Evolutionary conservation across 2,888 invertebrate genomes (phyloP).

Genomic region (Troglohyphantes excavatus): DNA sequence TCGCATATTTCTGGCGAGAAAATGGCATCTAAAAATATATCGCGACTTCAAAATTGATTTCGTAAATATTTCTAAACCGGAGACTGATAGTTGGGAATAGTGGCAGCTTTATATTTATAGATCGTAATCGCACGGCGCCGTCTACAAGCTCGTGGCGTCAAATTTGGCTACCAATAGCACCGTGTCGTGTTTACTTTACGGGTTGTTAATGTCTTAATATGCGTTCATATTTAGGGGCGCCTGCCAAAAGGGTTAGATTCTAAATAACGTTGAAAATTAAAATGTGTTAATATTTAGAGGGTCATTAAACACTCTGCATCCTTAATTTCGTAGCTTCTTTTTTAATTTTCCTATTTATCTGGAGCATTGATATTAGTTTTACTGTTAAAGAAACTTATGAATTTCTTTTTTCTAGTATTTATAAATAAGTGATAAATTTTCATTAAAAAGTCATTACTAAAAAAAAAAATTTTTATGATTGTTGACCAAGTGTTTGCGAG

Average conservation of each 20-base stretch:
- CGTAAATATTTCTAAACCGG: constrained; percentile 36
- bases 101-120: constrained; percentile 54
- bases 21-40: constrained; percentile 29
- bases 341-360: no score
- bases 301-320: no score
- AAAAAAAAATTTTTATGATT: no score
- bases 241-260: constrained; percentile 14
- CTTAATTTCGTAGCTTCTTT: no score
- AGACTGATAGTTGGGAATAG: constrained; percentile 52
- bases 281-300: no score
- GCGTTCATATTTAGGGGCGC: background rate
- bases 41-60: constrained; percentile 47
- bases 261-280: no score
- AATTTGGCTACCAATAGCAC: constrained; percentile 27
- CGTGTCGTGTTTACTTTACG: constrained; percentile 29
- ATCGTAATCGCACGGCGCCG: constrained; percentile 23
- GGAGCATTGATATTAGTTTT: no score
- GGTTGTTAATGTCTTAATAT: constrained; percentile 31
- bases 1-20: constrained; percentile 11
- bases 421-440: no score
- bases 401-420: no score
- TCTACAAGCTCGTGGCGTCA: constrained; percentile 21
- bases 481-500: no score
- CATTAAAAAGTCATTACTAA: no score
- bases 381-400: no score